A percentile compares a stretch with the other conserved stretches of the same genome.
Evolutionary conservation across 2,113 vertebrate species (phyloP).

Genomic region (Phocoena sinus): DNA sequence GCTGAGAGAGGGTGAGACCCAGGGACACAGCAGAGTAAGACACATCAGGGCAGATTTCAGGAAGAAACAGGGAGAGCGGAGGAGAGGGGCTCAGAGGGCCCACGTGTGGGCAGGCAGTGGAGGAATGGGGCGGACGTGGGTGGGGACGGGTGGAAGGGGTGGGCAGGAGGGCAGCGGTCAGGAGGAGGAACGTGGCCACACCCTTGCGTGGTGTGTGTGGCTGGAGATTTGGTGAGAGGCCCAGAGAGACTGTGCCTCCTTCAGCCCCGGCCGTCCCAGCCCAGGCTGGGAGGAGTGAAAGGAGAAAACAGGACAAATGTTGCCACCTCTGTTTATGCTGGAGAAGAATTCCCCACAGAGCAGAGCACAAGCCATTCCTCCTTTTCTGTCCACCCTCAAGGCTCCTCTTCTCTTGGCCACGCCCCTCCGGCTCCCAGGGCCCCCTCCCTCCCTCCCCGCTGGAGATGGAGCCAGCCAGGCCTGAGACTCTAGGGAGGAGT

Average conservation of each 20-base stretch:
- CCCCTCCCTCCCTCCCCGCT: background rate
- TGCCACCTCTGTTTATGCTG: background rate
- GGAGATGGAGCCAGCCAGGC: background rate
- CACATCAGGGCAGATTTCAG: background rate
- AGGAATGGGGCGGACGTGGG: background rate
- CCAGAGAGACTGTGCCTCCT: constrained; percentile 53
- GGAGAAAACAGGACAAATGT: background rate
- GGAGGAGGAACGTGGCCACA: background rate
- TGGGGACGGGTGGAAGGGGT: background rate
- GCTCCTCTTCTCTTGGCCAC: background rate
- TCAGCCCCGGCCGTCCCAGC: background rate
- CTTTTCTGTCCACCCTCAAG: background rate
- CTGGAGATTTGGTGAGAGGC: background rate
- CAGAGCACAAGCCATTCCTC: background rate
- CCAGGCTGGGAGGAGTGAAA: background rate
- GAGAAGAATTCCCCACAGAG: background rate
- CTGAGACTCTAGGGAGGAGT: background rate
- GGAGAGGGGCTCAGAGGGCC: background rate
- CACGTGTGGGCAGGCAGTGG: background rate
- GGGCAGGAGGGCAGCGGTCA: background rate
- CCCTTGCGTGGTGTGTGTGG: background rate
- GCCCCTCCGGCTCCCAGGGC: background rate
- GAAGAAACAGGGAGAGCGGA: background rate
- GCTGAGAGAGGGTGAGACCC: background rate
- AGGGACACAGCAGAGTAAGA: background rate